Evolutionary conservation across 2,888 invertebrate species (phyloP), one percentile per base, ranked within the genome.

Genomic region (Tetropium fuscum): DNA sequence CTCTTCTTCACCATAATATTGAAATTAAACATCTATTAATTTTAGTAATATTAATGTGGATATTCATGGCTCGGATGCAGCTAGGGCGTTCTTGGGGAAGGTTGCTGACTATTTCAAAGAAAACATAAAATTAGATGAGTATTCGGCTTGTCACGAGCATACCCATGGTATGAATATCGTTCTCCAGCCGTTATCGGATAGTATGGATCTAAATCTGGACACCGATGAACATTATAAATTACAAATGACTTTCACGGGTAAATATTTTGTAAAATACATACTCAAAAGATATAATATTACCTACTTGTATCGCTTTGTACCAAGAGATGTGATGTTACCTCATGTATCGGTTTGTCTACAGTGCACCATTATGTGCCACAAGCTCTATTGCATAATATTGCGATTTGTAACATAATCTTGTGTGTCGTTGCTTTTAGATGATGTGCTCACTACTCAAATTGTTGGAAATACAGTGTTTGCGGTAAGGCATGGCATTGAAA

Each of bases 401-500:
- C n/a, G n/a, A n/a, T n/a, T n/a, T n/a, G n/a, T n/a, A n/a, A n/a
- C n/a, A n/a, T n/a, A n/a, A n/a, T n/a, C n/a, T n/a, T n/a, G n/a
- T n/a, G n/a, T n/a, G n/a, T n/a, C n/a, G n/a, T n/a, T n/a, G n/a
- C n/a, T 71, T 70, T 22, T 58, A 84, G 90, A 82, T 30, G 81
- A 78, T 13, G 80, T 81, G 60, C 82, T 87, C 1, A 81, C 81
- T 47, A 87, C 87, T 0, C 82, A 83, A 19, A 86, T 91, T 25
- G 77, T 78, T 15, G 87, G 88, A 0, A 80, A 81, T 27, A 90
- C 89, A 0, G 86, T 90, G 2, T 93, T 86, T 75, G 93, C 93
- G 0, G 90, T 88, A 0, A 85, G 94, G 0, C 91, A 93, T 73
- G 93, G 85, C 0, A 78, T 94, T 41, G 93, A 94, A 79, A 90